phyloP scores from a whole-genome alignment of 2,888 invertebrate genomes.

The Drosophila histrio region DNA sequence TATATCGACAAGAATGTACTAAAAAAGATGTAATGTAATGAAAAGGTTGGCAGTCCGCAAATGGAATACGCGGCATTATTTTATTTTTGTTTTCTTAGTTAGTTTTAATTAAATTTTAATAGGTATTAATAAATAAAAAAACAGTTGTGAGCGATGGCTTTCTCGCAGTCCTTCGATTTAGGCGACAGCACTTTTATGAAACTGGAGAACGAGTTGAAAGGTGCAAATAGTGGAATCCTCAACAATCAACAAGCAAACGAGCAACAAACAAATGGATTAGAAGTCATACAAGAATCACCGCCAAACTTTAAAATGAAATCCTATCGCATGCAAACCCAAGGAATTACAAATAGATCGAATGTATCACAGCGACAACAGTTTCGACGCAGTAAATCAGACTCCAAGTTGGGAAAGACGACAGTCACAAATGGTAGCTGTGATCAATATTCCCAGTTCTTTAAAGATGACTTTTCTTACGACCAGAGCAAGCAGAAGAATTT shows the following conservation, averaged over 20 bases:
- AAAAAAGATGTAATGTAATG: neutral
- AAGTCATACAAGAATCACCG: slow-evolving; percentile 81
- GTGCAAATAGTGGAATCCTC: slow-evolving; percentile 33
- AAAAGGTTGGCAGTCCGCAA: slow-evolving; percentile 27
- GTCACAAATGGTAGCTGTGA: slow-evolving; percentile 31
- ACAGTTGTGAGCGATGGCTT: slow-evolving; percentile 68
- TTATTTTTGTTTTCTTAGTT: slow-evolving; percentile 20
- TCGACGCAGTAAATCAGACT: slow-evolving; percentile 46
- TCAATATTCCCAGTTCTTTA: slow-evolving; percentile 78
- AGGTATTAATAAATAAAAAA: neutral
- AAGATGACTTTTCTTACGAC: slow-evolving; percentile 73
- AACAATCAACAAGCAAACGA: slow-evolving; percentile 10
- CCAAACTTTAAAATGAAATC: slow-evolving; percentile 40
- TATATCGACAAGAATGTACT: neutral
- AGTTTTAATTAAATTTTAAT: slow-evolving; percentile 9
- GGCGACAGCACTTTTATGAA: slow-evolving; percentile 82
- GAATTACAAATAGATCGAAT: slow-evolving; percentile 11
- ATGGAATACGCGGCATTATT: slow-evolving; percentile 23
- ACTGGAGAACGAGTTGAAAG: slow-evolving; percentile 73
- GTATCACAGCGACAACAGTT: slow-evolving; percentile 30
- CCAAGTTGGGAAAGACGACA: slow-evolving; percentile 23
- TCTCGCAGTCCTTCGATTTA: slow-evolving; percentile 82
- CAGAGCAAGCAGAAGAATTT: neutral
- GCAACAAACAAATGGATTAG: slow-evolving; percentile 37
- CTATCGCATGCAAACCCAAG: slow-evolving; percentile 20